Percentiles rank a stretch among this genome's conserved stretches.
Conservation (phyloP, 2,888 invertebrate genomes). For the Acholoe squamosa region DNA sequence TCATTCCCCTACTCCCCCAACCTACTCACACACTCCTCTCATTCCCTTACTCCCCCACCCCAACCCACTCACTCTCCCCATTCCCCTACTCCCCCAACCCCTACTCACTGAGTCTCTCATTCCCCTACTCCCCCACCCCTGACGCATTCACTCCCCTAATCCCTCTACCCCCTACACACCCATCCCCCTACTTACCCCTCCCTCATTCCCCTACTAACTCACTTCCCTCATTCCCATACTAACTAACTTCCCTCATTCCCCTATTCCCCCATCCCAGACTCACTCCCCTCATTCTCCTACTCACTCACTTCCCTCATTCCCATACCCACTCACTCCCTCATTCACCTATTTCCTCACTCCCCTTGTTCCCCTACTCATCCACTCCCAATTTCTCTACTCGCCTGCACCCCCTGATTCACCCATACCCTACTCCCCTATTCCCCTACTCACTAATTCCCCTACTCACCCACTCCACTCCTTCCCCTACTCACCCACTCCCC, state of each 20-base stretch:
- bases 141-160: not conserved
- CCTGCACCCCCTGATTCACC: not conserved
- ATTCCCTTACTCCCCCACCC: not conserved
- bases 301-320: too few relatives aligned
- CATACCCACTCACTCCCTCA: too few relatives aligned
- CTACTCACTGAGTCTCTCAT: not conserved
- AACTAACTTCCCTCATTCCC: not conserved
- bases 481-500: too few relatives aligned
- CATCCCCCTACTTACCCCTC: too few relatives aligned
- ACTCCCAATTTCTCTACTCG: not conserved
- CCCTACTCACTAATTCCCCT: too few relatives aligned
- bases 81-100: not conserved
- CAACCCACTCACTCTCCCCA: not conserved
- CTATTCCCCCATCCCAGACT: not conserved
- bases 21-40: not conserved
- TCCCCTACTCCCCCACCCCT: not conserved
- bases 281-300: too few relatives aligned
- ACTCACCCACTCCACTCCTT: too few relatives aligned
- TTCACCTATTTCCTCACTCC: not conserved
- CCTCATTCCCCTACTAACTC: not conserved
- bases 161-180: too few relatives aligned
- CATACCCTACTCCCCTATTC: not conserved
- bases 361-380: not conserved
- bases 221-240: not conserved
- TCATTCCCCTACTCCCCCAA: too few relatives aligned